These are phyloP conservation scores for Apodemia hepburni DNA, from an alignment of 2,888 invertebrate species.

Conservation along the genomic window DNA sequence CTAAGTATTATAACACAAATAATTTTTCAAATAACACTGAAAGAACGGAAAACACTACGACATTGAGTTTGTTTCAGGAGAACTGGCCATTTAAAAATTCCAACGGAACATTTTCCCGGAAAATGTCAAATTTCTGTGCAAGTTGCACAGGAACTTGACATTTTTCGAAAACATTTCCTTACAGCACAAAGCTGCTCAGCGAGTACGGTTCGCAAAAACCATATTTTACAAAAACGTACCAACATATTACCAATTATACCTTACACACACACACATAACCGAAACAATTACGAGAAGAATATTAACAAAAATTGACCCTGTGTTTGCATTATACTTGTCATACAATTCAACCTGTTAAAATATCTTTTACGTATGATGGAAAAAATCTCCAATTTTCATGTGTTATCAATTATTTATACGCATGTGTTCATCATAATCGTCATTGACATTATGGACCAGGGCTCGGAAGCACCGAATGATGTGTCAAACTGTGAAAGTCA, in stretches of 20 bases:
- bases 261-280: neutral
- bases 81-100: too few relatives aligned
- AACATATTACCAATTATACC: neutral
- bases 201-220: neutral
- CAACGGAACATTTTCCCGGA: too few relatives aligned
- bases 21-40: neutral
- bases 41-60: neutral
- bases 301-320: neutral
- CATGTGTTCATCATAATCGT: too few relatives aligned
- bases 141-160: neutral
- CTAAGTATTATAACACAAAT: conserved; percentile 42
- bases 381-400: too few relatives aligned
- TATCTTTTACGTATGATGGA: too few relatives aligned
- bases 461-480: too few relatives aligned
- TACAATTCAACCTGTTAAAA: too few relatives aligned
- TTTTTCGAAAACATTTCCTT: neutral
- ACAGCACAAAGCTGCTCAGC: neutral
- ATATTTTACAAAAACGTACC: neutral
- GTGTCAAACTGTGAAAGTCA: too few relatives aligned
- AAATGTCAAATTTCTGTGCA: neutral
- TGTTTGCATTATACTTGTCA: neutral
- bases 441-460: too few relatives aligned
- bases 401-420: too few relatives aligned
- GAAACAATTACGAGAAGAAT: neutral
- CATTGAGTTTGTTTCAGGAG: too few relatives aligned